Percentiles rank a stretch among this genome's conserved stretches.
Evolutionary conservation across 2,113 vertebrate species (phyloP).

Genomic region (Ornithorhynchus anatinus): DNA sequence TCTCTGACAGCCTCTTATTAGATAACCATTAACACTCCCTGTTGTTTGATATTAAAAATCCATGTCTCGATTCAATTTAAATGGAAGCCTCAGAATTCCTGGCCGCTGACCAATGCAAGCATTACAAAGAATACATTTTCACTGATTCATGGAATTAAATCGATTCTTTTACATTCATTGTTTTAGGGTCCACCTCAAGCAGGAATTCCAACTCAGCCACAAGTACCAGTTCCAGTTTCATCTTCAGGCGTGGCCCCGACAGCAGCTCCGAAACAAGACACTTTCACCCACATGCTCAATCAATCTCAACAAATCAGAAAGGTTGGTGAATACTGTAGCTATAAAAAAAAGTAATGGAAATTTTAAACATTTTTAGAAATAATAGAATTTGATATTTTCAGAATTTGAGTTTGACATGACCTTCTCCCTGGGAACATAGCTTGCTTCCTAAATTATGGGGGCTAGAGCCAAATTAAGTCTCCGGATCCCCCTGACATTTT

Average conservation of each 20-base stretch:
- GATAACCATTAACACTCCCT: too few relatives aligned
- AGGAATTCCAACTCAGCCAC: slow-evolving; percentile 68
- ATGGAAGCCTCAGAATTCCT: neutral
- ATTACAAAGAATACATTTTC: neutral
- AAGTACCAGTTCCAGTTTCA: slow-evolving; percentile 64
- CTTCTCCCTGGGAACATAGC: too few relatives aligned
- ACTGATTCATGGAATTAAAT: neutral
- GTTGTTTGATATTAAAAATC: too few relatives aligned
- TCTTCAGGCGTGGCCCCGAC: slow-evolving; percentile 73
- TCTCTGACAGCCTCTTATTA: too few relatives aligned
- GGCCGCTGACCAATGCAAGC: neutral
- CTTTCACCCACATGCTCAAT: slow-evolving; percentile 65
- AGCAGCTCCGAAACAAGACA: slow-evolving; percentile 72
- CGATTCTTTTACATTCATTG: slow-evolving; percentile 39
- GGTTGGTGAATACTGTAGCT: slow-evolving; percentile 69
- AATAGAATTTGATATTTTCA: too few relatives aligned
- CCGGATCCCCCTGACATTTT: too few relatives aligned
- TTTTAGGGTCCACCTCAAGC: slow-evolving; percentile 69
- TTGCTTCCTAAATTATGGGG: too few relatives aligned
- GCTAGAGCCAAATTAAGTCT: too few relatives aligned
- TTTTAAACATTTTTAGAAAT: too few relatives aligned
- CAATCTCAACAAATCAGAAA: slow-evolving; percentile 76
- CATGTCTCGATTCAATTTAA: neutral
- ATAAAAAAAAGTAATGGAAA: too few relatives aligned
- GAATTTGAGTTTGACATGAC: too few relatives aligned